Base-by-base conservation (phyloP, 2,888 invertebrate genomes). In the Nasonovia ribisnigri region DNA sequence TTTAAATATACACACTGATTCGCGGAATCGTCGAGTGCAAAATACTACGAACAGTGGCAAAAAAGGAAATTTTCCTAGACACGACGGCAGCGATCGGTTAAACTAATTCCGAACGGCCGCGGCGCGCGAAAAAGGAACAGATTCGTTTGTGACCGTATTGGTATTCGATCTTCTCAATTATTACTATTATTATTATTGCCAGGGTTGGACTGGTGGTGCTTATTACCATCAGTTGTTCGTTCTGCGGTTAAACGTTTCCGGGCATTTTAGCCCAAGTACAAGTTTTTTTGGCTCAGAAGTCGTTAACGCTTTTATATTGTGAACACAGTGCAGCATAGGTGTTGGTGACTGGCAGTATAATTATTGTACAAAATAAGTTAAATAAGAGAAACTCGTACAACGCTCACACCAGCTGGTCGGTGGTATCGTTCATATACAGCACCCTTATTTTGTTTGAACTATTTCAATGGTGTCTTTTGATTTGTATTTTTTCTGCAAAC, bases 21-120 rank as follows among this genome's bases (percentile, higher is more conserved):
- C 36, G n/a, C 48, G 10, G 48, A 87, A 51, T n/a, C n/a, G 36
- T 36, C 48, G 88, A 88, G 88, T n/a, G 88, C 51, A 88, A 88
- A 51, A 88, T 24, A 13, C 1, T 88, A n/a, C 36, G 4, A 4
- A n/a, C 24, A 36, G 36, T 88, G 51, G 48, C 36, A 24, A 51
- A 51, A 51, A 51, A 77, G 77, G 36, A 77, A 77, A 77, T 77
- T 8, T 42, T 36, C 36, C 77, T 36, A 77, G 20, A 77, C 77
- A 36, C 77, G n/a, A n/a, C 67, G 20, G 77, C 36, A 8, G 77
- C 36, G 20, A 77, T 77, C 77, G 77, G 77, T 77, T 77, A 8
- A 77, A 36, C 77, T 20, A 36, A 36, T 77, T 36, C 77, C 36
- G 77, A 36, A 77, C 3, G 20, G 36, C 36, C 77, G 77, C 20